Evolutionary conservation across 1,140 invertebrate species (phyloP), one percentile per base, ranked within the genome.

Genomic region (Cydia amplana): DNA sequence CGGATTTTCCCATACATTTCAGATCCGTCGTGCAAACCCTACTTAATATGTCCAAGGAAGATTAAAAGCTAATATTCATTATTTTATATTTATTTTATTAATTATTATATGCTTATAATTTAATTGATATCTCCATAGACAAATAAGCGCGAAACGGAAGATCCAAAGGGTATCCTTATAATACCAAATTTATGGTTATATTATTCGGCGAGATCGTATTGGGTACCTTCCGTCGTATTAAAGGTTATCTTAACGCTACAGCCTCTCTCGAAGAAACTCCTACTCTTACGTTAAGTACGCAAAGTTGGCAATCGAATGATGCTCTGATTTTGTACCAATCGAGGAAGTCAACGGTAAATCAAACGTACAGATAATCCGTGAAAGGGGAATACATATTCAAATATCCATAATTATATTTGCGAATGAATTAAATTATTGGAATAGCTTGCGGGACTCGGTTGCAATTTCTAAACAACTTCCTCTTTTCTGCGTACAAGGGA

Each of bases 331-430:
- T 67, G 28, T 14, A 2, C 25, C 14, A 67, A 36, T 67, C 25
- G 64, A 36, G 87, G 87, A 89, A 90, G 87, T 89, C 81, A 83
- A 87, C 88, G 87, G 86, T 88, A 90, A 91, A 91, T 90, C 87
- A 89, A 89, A 90, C 80, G 84, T 85, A 82, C 81, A 80, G 81
- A 80, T 82, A 82, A 87, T 82, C 81, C 82, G 78, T 77, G 78
- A 80, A 79, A 79, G 82, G 84, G 80, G 78, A 80, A 73, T 79
- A 83, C 83, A 89, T 91, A 90, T 89, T 89, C 86, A 88, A 91
- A 87, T 89, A 85, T 83, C 83, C 75, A 84, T 86, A 88, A 87
- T 85, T 79, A 79, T 79, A 72, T 83, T 79, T 65, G 36, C 78
- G 84, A 80, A 82, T 80, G 77, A 77, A 82, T 70, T 78, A 85